Evolutionary conservation across 2,888 invertebrate species (phyloP).

Genomic region (Synergus gifuensis): DNA sequence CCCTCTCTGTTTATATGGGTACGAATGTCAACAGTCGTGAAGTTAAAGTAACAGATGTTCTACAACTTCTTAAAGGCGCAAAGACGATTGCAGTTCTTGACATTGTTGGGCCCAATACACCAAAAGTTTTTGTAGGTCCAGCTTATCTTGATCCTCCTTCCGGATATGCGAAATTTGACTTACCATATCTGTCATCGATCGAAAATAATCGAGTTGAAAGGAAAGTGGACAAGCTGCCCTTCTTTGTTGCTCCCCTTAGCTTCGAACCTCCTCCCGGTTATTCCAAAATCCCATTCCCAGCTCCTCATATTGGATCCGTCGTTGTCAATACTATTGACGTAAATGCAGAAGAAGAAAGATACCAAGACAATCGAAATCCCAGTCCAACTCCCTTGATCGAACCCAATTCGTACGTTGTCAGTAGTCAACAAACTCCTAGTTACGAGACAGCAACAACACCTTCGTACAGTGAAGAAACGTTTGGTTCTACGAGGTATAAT

Average conservation of each 20-base stretch:
- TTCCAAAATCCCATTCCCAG: slow-evolving; percentile 91
- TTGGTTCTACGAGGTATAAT: slow-evolving; percentile 47
- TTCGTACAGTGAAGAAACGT: slow-evolving; percentile 52
- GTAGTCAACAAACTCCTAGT: slow-evolving; percentile 68
- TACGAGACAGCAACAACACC: slow-evolving; percentile 65
- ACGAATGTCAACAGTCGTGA: slow-evolving; percentile 72
- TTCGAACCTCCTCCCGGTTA: slow-evolving; percentile 91
- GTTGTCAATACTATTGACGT: slow-evolving; percentile 82
- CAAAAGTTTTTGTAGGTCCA: slow-evolving; percentile 90
- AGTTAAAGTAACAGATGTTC: slow-evolving; percentile 85
- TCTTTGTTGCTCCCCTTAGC: slow-evolving; percentile 91
- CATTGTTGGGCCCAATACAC: slow-evolving; percentile 84
- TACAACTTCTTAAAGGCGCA: slow-evolving; percentile 84
- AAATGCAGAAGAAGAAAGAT: slow-evolving; percentile 51
- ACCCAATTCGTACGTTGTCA: slow-evolving; percentile 76
- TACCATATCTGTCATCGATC: slow-evolving; percentile 89
- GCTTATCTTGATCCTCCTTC: slow-evolving; percentile 85
- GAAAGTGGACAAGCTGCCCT: slow-evolving; percentile 87
- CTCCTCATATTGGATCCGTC: slow-evolving; percentile 92
- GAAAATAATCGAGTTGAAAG: slow-evolving; percentile 84
- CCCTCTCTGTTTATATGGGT: slow-evolving; percentile 88
- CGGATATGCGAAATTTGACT: slow-evolving; percentile 88
- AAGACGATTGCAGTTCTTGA: slow-evolving; percentile 89
- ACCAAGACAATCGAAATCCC: slow-evolving; percentile 59
- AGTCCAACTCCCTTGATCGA: slow-evolving; percentile 68